phyloP scores from a whole-genome alignment of 1,140 invertebrate species.

The Mactra quadrangularis region DNA sequence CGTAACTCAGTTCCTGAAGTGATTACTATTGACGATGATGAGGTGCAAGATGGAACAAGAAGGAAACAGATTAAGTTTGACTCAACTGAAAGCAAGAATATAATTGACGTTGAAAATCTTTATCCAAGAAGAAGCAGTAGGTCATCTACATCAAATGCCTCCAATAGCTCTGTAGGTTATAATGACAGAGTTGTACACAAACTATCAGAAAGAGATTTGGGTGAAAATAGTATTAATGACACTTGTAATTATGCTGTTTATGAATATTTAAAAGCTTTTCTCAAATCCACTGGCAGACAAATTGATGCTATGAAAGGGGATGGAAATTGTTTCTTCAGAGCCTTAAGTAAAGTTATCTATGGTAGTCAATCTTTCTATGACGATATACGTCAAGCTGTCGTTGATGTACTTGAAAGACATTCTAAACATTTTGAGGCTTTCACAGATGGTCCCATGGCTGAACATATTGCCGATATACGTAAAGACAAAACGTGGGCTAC shows the following conservation, averaged over 20 bases:
- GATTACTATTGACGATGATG: constrained; percentile 10
- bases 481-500: constrained; percentile 75
- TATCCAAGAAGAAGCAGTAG: too few relatives aligned
- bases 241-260: constrained; percentile 51
- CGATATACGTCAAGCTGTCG: constrained; percentile 73
- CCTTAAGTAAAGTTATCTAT: constrained; percentile 79
- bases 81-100: too few relatives aligned
- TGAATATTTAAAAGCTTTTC: constrained; percentile 50
- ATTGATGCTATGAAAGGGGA: constrained; percentile 79
- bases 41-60: background rate
- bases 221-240: constrained; percentile 45
- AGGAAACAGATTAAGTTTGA: too few relatives aligned
- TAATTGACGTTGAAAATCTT: too few relatives aligned
- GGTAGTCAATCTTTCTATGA: constrained; percentile 75
- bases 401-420: constrained; percentile 73
- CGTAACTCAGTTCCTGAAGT: background rate
- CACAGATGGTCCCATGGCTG: constrained; percentile 68
- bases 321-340: constrained; percentile 81
- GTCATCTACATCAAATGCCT: too few relatives aligned
- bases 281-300: constrained; percentile 57
- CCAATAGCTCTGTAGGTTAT: too few relatives aligned
- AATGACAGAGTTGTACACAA: background rate
- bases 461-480: constrained; percentile 74
- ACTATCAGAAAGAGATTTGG: background rate
- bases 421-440: constrained; percentile 75